Percentiles rank a stretch among this genome's conserved stretches.
Evolutionary conservation across 2,113 vertebrate species (phyloP).

Genomic region (Scomber scombrus): DNA sequence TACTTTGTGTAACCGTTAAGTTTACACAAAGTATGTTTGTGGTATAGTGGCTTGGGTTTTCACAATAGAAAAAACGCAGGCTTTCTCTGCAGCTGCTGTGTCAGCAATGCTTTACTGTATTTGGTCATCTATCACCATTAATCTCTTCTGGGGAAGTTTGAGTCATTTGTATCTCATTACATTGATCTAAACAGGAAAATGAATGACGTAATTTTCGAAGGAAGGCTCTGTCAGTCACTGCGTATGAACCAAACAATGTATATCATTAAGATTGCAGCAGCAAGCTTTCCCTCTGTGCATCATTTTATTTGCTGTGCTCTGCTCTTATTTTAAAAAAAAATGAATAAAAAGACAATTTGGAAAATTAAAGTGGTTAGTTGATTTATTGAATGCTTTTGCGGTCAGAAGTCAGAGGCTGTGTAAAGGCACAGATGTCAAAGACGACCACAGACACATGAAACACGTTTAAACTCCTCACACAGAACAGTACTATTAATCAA

Average conservation of each 20-base stretch:
- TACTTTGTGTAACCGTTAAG: background rate
- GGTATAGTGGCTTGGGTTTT: background rate
- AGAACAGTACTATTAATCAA: conserved; percentile 18
- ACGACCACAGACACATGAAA: background rate
- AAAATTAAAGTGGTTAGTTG: background rate
- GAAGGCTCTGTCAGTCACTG: background rate
- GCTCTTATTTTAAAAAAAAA: background rate
- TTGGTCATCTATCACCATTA: conserved; percentile 2
- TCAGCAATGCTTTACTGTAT: conserved; percentile 9
- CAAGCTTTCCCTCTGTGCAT: background rate
- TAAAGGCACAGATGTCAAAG: conserved; percentile 26
- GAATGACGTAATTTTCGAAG: background rate
- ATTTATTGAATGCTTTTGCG: conserved; percentile 41
- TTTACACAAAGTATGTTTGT: too few species aligned
- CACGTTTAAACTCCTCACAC: conserved; percentile 2
- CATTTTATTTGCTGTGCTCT: background rate
- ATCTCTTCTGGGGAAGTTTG: background rate
- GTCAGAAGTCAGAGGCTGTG: conserved; percentile 15
- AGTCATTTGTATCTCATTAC: background rate
- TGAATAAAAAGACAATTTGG: background rate
- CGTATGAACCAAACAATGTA: background rate
- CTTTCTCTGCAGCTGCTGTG: background rate
- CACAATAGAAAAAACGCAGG: background rate
- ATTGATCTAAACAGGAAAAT: background rate
- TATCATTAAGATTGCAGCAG: background rate